phyloP scores from a whole-genome alignment of 2,797 vertebrate species.

The Arctocebus calabarensis region DNA sequence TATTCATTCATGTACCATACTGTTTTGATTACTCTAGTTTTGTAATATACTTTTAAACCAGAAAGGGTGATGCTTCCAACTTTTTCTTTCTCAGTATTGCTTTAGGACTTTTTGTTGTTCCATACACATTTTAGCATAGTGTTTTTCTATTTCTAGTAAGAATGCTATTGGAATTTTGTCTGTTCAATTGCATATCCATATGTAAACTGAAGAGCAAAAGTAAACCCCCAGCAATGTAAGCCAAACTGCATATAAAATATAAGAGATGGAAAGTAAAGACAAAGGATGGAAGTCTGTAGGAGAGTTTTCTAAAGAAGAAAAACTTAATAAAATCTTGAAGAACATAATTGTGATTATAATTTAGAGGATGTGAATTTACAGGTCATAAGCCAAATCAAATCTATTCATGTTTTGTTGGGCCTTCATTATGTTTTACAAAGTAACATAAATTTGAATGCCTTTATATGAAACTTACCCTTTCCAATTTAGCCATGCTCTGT shows the following conservation, averaged over 20 bases:
- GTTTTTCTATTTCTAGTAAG: not conserved
- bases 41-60: not conserved
- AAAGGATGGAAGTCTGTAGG: not conserved
- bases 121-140: not conserved
- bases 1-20: not conserved
- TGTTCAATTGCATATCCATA: not conserved
- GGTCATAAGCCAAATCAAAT: not conserved
- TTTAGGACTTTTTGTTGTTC: not conserved
- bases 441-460: not conserved
- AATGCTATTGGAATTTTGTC: not conserved
- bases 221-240: not conserved
- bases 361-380: not conserved
- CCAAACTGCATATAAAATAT: not conserved
- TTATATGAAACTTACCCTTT: not conserved
- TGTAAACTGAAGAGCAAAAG: not conserved
- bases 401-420: not conserved
- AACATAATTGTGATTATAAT: not conserved
- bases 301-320: conserved; percentile 31
- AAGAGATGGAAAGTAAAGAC: not conserved
- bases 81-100: not conserved
- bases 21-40: not conserved
- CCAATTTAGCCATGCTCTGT: not conserved
- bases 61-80: not conserved
- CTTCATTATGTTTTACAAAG: not conserved
- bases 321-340: not conserved